Conservation (phyloP, 2,888 invertebrate genomes). For the Diplolepis rosae region DNA sequence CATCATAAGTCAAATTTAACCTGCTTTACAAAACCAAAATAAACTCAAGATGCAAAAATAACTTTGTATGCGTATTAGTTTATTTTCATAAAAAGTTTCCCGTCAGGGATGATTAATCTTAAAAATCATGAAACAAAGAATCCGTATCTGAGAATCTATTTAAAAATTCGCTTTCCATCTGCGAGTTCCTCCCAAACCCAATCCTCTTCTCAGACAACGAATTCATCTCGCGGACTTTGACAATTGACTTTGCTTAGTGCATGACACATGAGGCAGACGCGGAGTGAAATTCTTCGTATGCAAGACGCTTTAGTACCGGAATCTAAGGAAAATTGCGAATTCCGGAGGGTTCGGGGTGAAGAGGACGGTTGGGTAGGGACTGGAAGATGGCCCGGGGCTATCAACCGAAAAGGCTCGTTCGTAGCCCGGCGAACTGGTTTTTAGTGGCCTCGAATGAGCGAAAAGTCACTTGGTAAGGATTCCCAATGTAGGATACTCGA, state of each 20-base stretch:
- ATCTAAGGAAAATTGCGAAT: conserved; percentile 22
- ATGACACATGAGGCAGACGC: too few species aligned
- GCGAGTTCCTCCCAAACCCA: background rate
- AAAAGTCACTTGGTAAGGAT: conserved; percentile 17
- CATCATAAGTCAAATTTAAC: too few species aligned
- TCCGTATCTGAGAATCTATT: background rate
- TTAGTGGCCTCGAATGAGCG: conserved; percentile 46
- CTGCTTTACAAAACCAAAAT: too few species aligned
- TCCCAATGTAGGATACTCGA: conserved; percentile 16
- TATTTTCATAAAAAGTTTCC: too few species aligned
- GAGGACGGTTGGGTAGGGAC: conserved; percentile 39
- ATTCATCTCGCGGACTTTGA: background rate
- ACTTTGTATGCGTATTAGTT: too few species aligned
- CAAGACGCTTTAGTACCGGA: background rate
- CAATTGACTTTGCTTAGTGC: background rate
- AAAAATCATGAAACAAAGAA: background rate
- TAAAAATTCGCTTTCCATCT: background rate
- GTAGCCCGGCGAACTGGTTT: conserved; percentile 66
- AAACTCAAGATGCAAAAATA: too few species aligned
- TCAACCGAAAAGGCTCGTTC: conserved; percentile 67
- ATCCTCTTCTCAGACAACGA: background rate
- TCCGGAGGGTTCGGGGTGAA: background rate
- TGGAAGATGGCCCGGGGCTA: conserved; percentile 65
- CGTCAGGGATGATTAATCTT: too few species aligned
- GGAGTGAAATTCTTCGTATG: too few species aligned